Percentiles rank a stretch among this genome's conserved stretches.
phyloP scores from a whole-genome alignment of 2,797 vertebrate genomes.

The Sternarchorhynchus goeldii region DNA sequence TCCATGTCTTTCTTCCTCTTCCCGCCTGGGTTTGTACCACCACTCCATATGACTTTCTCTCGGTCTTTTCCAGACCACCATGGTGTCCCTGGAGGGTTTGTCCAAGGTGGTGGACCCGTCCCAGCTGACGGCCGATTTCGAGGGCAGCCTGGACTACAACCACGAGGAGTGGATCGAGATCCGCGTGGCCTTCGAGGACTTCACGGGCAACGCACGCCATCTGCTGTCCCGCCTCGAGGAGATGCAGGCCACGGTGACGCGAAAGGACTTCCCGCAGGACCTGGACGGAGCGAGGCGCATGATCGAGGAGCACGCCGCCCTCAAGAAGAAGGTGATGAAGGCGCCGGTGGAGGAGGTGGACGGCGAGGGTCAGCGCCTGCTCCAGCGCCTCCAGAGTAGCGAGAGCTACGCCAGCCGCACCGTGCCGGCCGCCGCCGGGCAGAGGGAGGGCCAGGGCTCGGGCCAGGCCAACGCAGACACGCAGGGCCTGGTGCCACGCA shows the following conservation, averaged over 20 bases:
- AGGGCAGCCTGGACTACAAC: slow-evolving; percentile 97
- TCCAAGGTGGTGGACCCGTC: slow-evolving; percentile 98
- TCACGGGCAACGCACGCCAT: slow-evolving; percentile 92
- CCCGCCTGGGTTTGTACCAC: background rate
- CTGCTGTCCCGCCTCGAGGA: slow-evolving; percentile 95
- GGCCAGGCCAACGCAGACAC: slow-evolving; percentile 86
- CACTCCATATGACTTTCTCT: slow-evolving; percentile 26
- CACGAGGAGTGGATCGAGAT: slow-evolving; percentile 99
- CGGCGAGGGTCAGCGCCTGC: slow-evolving; percentile 91
- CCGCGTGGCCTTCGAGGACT: slow-evolving; percentile 96
- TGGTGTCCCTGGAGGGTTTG: slow-evolving; percentile 98
- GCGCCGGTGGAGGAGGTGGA: slow-evolving; percentile 97
- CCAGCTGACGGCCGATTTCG: slow-evolving; percentile 95
- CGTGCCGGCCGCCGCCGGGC: slow-evolving; percentile 72
- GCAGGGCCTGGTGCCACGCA: slow-evolving; percentile 91
- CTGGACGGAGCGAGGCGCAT: slow-evolving; percentile 92
- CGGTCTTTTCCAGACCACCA: slow-evolving; percentile 84
- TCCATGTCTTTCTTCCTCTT: slow-evolving; percentile 13
- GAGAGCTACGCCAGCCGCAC: slow-evolving; percentile 92
- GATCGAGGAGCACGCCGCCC: slow-evolving; percentile 93
- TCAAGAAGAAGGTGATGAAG: slow-evolving; percentile 97
- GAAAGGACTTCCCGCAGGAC: slow-evolving; percentile 95
- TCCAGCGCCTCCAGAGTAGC: slow-evolving; percentile 95
- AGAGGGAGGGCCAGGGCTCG: slow-evolving; percentile 58
- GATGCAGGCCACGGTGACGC: slow-evolving; percentile 92